Evolutionary conservation across 2,888 invertebrate genomes (phyloP).

Genomic region (Caenorhabditis becei): DNA sequence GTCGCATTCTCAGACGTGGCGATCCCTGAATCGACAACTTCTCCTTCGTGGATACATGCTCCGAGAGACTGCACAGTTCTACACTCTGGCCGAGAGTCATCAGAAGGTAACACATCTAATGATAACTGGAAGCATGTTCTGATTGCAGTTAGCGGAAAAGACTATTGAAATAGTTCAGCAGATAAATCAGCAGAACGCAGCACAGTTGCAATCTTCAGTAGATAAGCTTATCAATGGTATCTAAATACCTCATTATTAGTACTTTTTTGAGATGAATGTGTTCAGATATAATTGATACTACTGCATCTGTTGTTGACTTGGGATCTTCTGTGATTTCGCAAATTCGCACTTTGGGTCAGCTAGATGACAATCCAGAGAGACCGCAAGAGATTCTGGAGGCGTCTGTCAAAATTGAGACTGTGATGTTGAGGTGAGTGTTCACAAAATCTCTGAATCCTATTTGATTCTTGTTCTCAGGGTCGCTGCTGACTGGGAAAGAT

Average conservation of each 20-base stretch:
- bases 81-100: slow-evolving; percentile 84
- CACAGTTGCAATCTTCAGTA: slow-evolving; percentile 40
- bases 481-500: slow-evolving; percentile 75
- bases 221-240: slow-evolving; percentile 58
- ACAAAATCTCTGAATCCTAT: background rate
- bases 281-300: slow-evolving; percentile 86
- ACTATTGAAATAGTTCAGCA: slow-evolving; percentile 55
- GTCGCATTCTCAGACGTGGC: slow-evolving; percentile 85
- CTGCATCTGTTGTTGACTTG: slow-evolving; percentile 89
- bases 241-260: background rate
- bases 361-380: slow-evolving; percentile 86
- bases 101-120: slow-evolving; percentile 81
- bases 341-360: slow-evolving; percentile 87
- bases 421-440: slow-evolving; percentile 74
- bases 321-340: slow-evolving; percentile 87
- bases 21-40: slow-evolving; percentile 89
- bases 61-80: slow-evolving; percentile 89
- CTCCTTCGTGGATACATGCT: slow-evolving; percentile 88
- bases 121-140: slow-evolving; percentile 15
- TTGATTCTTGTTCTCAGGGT: slow-evolving; percentile 64
- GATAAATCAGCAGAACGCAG: slow-evolving; percentile 40
- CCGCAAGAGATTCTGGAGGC: slow-evolving; percentile 83
- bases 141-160: slow-evolving; percentile 41
- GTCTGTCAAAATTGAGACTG: slow-evolving; percentile 83
- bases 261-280: background rate